A percentile compares a stretch with the other conserved stretches of the same genome.
These are phyloP conservation scores for Microvelia longipes DNA, from an alignment of 1,140 invertebrate species.

Conservation along the genomic window DNA sequence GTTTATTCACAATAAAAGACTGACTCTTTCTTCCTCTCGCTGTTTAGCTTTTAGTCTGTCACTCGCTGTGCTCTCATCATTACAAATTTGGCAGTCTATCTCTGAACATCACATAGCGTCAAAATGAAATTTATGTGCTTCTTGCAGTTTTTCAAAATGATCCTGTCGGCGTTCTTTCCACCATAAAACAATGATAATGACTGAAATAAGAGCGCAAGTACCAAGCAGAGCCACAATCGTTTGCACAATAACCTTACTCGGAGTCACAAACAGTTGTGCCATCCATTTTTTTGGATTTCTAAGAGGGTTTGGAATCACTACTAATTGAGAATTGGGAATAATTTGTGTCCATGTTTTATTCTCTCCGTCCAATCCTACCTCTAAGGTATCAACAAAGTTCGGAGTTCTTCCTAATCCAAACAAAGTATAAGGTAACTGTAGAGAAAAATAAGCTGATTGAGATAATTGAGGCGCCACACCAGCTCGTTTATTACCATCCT, in stretches of 20 bases:
- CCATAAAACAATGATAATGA: slow-evolving; percentile 75
- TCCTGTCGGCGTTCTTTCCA: slow-evolving; percentile 88
- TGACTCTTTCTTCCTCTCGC: no score
- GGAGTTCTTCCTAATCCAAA: slow-evolving; percentile 92
- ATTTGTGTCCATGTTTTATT: slow-evolving; percentile 71
- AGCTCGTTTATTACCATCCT: slow-evolving; percentile 55
- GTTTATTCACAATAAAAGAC: no score
- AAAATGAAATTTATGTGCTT: slow-evolving; percentile 74
- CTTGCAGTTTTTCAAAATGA: slow-evolving; percentile 70
- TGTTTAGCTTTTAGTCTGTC: no score
- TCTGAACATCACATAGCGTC: slow-evolving; percentile 55
- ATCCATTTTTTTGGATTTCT: slow-evolving; percentile 68
- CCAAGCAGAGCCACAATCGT: slow-evolving; percentile 77
- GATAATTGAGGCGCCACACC: slow-evolving; percentile 73
- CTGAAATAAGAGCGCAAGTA: slow-evolving; percentile 68
- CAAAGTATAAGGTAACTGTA: slow-evolving; percentile 85
- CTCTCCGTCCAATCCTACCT: slow-evolving; percentile 58
- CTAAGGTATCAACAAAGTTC: slow-evolving; percentile 87
- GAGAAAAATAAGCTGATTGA: slow-evolving; percentile 78
- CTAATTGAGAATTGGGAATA: slow-evolving; percentile 94
- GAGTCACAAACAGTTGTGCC: slow-evolving; percentile 87
- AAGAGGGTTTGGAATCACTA: slow-evolving; percentile 78
- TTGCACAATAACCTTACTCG: slow-evolving; percentile 80
- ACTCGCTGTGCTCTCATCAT: no score
- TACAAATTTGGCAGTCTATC: no score